Percentiles rank a stretch among this genome's conserved stretches.
phyloP scores from a whole-genome alignment of 2,113 vertebrate genomes.

The Mystacornis crossleyi region DNA sequence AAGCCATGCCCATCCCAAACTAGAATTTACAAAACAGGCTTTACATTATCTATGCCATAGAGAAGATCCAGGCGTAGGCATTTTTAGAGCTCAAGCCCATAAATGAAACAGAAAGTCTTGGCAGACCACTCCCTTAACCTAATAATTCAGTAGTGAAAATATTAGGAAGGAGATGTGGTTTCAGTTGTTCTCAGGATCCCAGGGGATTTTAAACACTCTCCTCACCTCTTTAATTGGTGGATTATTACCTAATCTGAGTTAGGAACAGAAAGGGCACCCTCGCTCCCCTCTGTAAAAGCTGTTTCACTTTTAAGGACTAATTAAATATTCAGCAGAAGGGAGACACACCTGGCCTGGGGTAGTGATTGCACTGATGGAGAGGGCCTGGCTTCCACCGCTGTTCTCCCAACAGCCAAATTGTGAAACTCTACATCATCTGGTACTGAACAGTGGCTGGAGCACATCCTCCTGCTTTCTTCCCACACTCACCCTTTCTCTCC shows the following conservation, averaged over 20 bases:
- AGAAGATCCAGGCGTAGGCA: background rate
- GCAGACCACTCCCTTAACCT: background rate
- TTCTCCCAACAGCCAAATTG: fast-evolving
- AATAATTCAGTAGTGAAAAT: background rate
- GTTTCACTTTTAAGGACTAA: background rate
- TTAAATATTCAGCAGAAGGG: background rate
- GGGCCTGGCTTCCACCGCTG: background rate
- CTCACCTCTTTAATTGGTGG: background rate
- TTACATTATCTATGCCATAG: background rate
- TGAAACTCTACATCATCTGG: background rate
- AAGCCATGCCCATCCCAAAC: background rate
- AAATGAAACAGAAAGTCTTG: background rate
- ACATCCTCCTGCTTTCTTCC: background rate
- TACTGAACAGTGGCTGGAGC: background rate
- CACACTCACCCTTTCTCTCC: background rate
- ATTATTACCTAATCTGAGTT: background rate
- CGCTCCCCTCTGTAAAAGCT: background rate
- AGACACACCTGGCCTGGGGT: background rate
- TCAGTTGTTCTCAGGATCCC: background rate
- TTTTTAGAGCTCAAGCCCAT: background rate
- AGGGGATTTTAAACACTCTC: background rate
- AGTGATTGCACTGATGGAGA: background rate
- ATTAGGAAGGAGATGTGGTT: background rate
- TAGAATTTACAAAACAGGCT: background rate
- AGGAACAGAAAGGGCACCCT: background rate